A percentile compares a stretch with the other conserved stretches of the same genome.
phyloP scores from a whole-genome alignment of 2,888 invertebrate genomes.

The Schizaphis graminum region DNA sequence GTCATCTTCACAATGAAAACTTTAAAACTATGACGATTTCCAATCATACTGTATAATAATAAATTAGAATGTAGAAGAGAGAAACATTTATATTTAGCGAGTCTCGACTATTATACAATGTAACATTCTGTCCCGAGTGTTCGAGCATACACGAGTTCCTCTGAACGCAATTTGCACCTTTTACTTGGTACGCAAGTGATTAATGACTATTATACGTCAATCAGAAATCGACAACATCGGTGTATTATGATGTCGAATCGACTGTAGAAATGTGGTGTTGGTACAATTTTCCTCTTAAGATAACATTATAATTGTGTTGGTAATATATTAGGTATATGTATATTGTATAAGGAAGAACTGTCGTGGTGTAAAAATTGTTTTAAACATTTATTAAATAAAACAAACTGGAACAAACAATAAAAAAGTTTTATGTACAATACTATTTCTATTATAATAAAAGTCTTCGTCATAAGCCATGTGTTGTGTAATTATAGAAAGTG shows the following conservation, averaged over 20 bases:
- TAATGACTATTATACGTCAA: constrained; percentile 35
- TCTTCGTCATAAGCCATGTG: not conserved
- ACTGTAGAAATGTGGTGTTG: not conserved
- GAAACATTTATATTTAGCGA: not conserved
- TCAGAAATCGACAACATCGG: not conserved
- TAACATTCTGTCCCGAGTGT: not conserved
- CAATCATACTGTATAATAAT: not conserved
- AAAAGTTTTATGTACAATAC: not conserved
- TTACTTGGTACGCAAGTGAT: constrained; percentile 1
- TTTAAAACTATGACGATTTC: not conserved
- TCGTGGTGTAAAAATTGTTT: not conserved
- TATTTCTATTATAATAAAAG: not conserved
- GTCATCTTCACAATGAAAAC: not conserved
- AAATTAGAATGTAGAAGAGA: not conserved
- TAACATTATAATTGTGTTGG: not conserved
- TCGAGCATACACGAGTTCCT: not conserved
- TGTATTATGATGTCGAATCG: constrained; percentile 22
- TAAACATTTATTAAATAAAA: constrained; percentile 1
- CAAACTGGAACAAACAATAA: not conserved
- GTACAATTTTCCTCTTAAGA: not conserved
- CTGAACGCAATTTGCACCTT: constrained; percentile 7
- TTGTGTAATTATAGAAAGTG: constrained; percentile 53
- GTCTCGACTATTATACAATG: not conserved
- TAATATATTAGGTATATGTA: not conserved
- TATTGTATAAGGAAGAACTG: not conserved